Base-by-base conservation (phyloP, 2,888 invertebrate species). In the Polydrusus pterygomalis region DNA sequence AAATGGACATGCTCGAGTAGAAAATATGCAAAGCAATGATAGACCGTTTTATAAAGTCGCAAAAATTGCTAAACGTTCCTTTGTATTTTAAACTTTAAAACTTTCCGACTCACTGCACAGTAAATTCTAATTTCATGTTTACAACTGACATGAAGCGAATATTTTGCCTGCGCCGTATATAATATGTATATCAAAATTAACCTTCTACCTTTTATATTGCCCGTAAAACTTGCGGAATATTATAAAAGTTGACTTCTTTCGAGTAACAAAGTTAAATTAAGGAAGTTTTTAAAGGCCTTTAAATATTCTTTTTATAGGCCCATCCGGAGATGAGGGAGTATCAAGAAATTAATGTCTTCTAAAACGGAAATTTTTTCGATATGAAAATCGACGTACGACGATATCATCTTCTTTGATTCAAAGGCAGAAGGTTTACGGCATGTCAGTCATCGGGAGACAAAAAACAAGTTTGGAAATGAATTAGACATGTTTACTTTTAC, bases 201-300 rank as follows among this genome's bases (percentile, higher is more conserved):
- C 74, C 43, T 60, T 58, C 70, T 43, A 34, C 43, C 40, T 58
- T 75, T 70, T 70, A 70, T 75, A 75, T 75, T 60, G 68, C 51
- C 62, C 71, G 67, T 73, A 73, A 73, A 70, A 71, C 63, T 71
- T 72, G 68, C 56, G 68, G 60, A 67, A 75, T 75, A 75, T 75
- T 75, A 75, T 72, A 68, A 75, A 75, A 75, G 71, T 75, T 75
- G 70, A 75, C 75, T 75, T 67, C 75, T 67, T 45, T 43, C 30
- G 47, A n/a, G 62, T 67, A 73, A 69, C 76, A 76, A 76, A 76
- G 72, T 76, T 76, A 76, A 76, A 76, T 76, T 60, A 76, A 76
- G 69, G 72, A 76, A 76, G 68, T 76, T 76, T 76, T 76, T 63
- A 69, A 73, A 54, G 64, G 56, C 47, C 64, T 47, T 30, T 73